Conservation (phyloP, 53 echinoderm and acorn worm species). For the Temnopleurus reevesii region DNA sequence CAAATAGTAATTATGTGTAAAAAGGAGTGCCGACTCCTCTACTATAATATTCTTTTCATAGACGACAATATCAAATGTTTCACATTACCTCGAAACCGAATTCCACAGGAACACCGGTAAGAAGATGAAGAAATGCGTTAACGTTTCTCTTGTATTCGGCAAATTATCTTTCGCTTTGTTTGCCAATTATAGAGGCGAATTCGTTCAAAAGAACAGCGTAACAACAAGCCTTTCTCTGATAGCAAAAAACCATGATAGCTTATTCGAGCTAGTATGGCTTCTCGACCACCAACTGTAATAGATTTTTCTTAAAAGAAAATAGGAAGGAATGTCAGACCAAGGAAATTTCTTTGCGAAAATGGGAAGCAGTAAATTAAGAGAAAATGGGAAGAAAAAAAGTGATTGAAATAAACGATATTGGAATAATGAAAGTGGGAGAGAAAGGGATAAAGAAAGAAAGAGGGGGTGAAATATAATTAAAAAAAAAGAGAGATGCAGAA, state of each 20-base stretch:
- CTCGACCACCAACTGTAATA: constrained; percentile 38
- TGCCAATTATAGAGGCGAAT: constrained; percentile 43
- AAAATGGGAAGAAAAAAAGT: not conserved
- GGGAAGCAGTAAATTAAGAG: not conserved
- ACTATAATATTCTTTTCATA: too few relatives aligned
- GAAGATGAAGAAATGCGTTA: constrained; percentile 25
- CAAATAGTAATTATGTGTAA: not conserved
- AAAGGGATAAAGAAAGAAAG: not conserved
- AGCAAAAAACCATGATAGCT: constrained; percentile 28
- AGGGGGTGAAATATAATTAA: not conserved
- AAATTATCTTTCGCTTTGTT: constrained; percentile 47
- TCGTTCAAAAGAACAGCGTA: not conserved
- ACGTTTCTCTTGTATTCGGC: constrained; percentile 18
- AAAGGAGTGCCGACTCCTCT: too few relatives aligned
- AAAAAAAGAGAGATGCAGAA: not conserved
- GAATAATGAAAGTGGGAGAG: not conserved
- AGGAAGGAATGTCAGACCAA: not conserved
- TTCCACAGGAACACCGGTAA: constrained; percentile 10
- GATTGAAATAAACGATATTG: not conserved
- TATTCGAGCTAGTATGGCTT: not conserved
- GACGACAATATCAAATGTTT: constrained; percentile 11
- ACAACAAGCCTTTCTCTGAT: constrained; percentile 13
- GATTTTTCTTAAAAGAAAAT: not conserved
- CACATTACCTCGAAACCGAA: constrained; percentile 6
- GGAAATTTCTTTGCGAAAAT: not conserved